These are phyloP conservation scores for Mystacornis crossleyi DNA, from an alignment of 2,113 vertebrate species.

Conservation along the genomic window DNA sequence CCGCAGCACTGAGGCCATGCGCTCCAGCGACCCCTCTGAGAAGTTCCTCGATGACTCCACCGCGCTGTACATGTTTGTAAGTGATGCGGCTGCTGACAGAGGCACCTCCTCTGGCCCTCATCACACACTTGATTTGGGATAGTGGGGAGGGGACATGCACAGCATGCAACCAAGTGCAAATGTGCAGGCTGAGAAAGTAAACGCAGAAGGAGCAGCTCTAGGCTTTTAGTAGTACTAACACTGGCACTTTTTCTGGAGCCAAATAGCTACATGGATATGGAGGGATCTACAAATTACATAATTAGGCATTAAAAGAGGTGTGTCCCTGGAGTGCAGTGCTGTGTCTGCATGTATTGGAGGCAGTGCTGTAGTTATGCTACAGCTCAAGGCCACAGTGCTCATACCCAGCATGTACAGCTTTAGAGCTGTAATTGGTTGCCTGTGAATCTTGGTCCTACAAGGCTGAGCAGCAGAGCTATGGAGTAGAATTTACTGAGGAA, in stretches of 20 bases:
- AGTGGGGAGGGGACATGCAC: neutral
- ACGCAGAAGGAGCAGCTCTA: neutral
- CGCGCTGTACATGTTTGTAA: slow-evolving; percentile 90
- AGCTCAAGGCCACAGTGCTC: neutral
- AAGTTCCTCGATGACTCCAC: slow-evolving; percentile 93
- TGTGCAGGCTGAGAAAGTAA: neutral
- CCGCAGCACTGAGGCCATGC: slow-evolving; percentile 80
- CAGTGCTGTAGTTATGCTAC: neutral
- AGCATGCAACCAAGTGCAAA: neutral
- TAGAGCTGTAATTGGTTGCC: neutral
- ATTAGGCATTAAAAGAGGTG: neutral
- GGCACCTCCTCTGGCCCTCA: neutral
- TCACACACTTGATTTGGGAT: neutral
- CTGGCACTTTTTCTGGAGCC: neutral
- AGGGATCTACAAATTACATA: neutral
- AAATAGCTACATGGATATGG: neutral
- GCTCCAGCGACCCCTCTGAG: slow-evolving; percentile 79
- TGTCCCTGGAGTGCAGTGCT: neutral
- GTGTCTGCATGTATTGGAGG: neutral
- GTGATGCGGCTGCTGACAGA: slow-evolving; percentile 16
- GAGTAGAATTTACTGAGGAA: neutral
- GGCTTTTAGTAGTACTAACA: neutral
- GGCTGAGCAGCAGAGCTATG: neutral
- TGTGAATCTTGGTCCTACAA: neutral
- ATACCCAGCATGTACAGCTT: neutral